Conservation (phyloP, 37 sponge, comb jelly and placozoan genomes). For the Crambe crambe region DNA sequence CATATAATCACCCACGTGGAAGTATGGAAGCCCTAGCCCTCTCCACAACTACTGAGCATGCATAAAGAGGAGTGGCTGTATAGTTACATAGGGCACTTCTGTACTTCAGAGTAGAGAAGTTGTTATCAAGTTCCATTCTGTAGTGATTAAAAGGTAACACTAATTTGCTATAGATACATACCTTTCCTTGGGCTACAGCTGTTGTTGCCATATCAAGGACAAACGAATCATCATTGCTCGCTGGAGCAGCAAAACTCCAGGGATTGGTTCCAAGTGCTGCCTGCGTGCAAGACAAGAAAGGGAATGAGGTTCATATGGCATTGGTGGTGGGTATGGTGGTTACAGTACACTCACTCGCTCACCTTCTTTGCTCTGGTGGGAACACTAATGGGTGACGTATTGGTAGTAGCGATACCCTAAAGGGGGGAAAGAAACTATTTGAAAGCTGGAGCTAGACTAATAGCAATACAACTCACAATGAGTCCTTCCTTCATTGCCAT, state of each 20-base stretch:
- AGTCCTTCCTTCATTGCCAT: conserved; percentile 80
- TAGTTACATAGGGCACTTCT: too few species aligned
- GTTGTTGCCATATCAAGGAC: conserved; percentile 94
- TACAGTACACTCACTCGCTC: background rate
- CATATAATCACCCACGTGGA: too few species aligned
- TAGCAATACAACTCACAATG: conserved; percentile 52
- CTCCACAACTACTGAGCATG: too few species aligned
- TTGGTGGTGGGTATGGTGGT: background rate
- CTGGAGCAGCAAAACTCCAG: conserved; percentile 85
- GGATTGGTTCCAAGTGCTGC: conserved; percentile 86
- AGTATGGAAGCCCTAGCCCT: too few species aligned
- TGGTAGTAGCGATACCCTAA: conserved; percentile 85
- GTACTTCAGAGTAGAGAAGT: too few species aligned
- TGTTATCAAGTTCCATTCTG: too few species aligned
- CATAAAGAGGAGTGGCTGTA: too few species aligned
- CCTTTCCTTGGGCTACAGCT: conserved; percentile 87
- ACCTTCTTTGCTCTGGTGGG: conserved; percentile 80
- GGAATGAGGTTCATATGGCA: background rate
- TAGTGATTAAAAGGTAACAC: too few species aligned
- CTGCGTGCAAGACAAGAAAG: conserved; percentile 9
- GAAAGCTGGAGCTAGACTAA: background rate
- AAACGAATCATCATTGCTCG: conserved; percentile 68
- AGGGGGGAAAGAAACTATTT: background rate
- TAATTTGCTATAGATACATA: background rate
- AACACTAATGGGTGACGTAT: conserved; percentile 83